Conservation (phyloP, 2,888 invertebrate genomes). For the Sinodicranocentrus sp. region DNA sequence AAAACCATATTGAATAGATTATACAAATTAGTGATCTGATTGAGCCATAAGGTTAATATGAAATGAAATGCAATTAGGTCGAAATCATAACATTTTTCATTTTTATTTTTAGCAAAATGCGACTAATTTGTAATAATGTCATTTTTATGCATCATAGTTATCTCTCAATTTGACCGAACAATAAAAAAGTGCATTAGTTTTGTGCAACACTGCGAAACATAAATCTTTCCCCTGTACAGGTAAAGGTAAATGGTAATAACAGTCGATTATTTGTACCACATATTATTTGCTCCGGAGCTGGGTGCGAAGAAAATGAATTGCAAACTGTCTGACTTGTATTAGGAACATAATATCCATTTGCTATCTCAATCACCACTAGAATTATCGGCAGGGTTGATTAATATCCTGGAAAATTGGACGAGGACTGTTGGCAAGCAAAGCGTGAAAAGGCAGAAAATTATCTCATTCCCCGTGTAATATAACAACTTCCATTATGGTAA, state of each 20-base stretch:
- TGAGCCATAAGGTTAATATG: slow-evolving; percentile 51
- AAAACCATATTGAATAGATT: slow-evolving; percentile 38
- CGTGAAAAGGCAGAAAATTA: slow-evolving; percentile 43
- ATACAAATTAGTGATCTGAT: slow-evolving; percentile 51
- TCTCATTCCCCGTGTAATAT: slow-evolving; percentile 34
- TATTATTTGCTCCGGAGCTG: background rate
- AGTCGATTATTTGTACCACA: too few species aligned
- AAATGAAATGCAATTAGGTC: slow-evolving; percentile 16
- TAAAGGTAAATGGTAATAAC: too few species aligned
- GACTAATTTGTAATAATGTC: too few species aligned
- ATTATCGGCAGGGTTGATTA: slow-evolving; percentile 58
- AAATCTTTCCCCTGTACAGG: too few species aligned
- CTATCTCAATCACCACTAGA: slow-evolving; percentile 52
- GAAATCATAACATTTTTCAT: too few species aligned
- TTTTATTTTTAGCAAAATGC: too few species aligned
- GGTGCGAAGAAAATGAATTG: slow-evolving; percentile 51
- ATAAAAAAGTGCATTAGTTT: too few species aligned
- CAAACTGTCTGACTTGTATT: slow-evolving; percentile 3
- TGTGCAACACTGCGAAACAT: too few species aligned
- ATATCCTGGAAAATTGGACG: slow-evolving; percentile 53
- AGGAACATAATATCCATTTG: slow-evolving; percentile 5
- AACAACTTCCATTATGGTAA: slow-evolving; percentile 60
- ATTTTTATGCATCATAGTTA: too few species aligned
- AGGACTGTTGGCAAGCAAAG: background rate
- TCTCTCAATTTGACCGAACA: too few species aligned